Conservation (phyloP, 2,888 invertebrate genomes). For the Thymelicus sylvestris region DNA sequence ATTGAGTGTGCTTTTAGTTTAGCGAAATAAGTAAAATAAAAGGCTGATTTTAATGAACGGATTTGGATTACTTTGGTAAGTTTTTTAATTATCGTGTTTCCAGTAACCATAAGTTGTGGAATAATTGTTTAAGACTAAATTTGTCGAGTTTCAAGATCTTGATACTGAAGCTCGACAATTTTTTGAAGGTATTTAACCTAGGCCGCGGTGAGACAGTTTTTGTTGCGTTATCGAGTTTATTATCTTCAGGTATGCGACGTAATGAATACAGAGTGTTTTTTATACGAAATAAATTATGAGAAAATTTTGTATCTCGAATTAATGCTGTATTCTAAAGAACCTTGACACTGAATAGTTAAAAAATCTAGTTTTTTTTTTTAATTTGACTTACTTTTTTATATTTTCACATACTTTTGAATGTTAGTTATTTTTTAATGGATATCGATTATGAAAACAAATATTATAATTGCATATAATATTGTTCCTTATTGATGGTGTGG, state of each 20-base stretch:
- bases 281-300: no score
- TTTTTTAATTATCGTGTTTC: slow-evolving; percentile 46
- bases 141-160: slow-evolving; percentile 19
- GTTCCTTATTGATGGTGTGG: no score
- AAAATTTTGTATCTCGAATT: no score
- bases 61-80: slow-evolving; percentile 82
- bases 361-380: no score
- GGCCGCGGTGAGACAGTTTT: slow-evolving; percentile 15
- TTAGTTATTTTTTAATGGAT: no score
- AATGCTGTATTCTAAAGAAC: no score
- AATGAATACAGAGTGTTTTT: neutral
- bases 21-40: slow-evolving; percentile 39
- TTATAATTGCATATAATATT: no score
- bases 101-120: neutral
- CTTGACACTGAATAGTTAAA: no score
- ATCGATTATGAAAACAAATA: no score
- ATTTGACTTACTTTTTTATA: no score
- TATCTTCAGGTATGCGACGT: slow-evolving; percentile 5
- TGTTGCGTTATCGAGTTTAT: slow-evolving; percentile 6
- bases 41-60: slow-evolving; percentile 75
- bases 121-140: slow-evolving; percentile 12
- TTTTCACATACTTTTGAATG: no score
- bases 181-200: slow-evolving; percentile 32
- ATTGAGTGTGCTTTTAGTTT: slow-evolving; percentile 55
- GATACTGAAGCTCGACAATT: slow-evolving; percentile 12